Base-by-base conservation (phyloP, 2,113 vertebrate species). In the Salvelinus alpinus region DNA sequence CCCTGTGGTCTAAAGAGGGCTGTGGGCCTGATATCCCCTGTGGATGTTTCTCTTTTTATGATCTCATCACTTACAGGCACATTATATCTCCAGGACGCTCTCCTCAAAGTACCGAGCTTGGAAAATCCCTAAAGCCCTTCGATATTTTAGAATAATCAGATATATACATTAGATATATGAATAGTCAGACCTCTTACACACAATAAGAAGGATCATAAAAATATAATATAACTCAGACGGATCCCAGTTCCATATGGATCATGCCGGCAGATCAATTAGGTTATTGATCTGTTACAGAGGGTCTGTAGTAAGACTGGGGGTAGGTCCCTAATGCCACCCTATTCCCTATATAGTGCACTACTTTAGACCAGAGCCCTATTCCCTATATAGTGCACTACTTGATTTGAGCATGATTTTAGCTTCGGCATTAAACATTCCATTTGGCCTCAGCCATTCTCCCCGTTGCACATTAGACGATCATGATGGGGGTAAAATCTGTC, bases 21-120 rank as follows among this genome's bases (percentile, higher is more conserved):
- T 29, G 5, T 27, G 4, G 13, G 18, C 5, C 16, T 4, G 34
- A 22, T 6, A 38, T 27, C 60, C 13, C n/a, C 57, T 38, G 22
- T 38, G 72, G 7, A 64, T 14, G 51, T 67, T 48, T 47, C 27
- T 73, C 14, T 48, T 73, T 68, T 68, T 62, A 78, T 68, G 66
- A 67, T 34, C 34, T 60, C 48, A 78, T 72, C 71, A 78, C 77
- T 69, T 62, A 78, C 1, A 38, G 64, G 13, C 51, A 57, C 14
- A 67, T 59, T 72, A 66, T 78, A 29, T 24, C 38, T 57, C 47
- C 16, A 44, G 34, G 64, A 8, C 11, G 24, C 27, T 34, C 27
- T 34, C 16, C 34, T 54, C 22, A 44, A 74, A 73, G 6, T 13
- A 22, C 54, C 16, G 9, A 48, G 51, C 57, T 62, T 72, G 70